These are phyloP conservation scores for Chiridota heheva DNA, from an alignment of 35 echinoderm and acorn worm genomes.

Conservation along the genomic window DNA sequence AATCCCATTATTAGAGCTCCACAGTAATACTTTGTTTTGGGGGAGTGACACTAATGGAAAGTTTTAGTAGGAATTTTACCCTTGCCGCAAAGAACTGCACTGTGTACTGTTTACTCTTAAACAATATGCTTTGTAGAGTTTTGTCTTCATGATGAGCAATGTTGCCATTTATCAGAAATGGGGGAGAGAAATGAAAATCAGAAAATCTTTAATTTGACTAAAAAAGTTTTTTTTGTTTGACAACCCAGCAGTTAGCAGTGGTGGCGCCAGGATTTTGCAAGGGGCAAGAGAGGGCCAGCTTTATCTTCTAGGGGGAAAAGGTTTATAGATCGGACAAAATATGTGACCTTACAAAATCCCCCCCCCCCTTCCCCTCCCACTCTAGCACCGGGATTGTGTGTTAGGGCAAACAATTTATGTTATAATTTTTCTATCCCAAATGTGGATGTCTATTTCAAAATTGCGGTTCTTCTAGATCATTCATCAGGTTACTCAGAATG, in stretches of 20 bases:
- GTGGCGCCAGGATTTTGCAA: too few species aligned
- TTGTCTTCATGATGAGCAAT: too few species aligned
- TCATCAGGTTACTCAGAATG: not conserved
- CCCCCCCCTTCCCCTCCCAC: too few species aligned
- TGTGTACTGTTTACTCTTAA: not conserved
- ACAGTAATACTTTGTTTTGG: not conserved
- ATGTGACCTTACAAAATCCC: not conserved
- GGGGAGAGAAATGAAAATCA: too few species aligned
- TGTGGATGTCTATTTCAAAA: not conserved
- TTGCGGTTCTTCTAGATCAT: constrained; percentile 15
- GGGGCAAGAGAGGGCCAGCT: too few species aligned
- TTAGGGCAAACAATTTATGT: not conserved
- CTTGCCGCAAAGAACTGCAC: not conserved
- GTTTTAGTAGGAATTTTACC: not conserved
- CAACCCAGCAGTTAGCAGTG: too few species aligned
- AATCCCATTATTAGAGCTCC: not conserved
- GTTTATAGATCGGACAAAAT: not conserved
- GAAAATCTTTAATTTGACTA: too few species aligned
- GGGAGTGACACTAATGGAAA: not conserved
- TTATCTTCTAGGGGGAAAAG: not conserved
- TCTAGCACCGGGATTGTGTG: too few species aligned
- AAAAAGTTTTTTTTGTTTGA: too few species aligned
- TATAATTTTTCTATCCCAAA: not conserved
- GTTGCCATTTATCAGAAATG: too few species aligned
- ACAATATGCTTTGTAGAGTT: too few species aligned